phyloP scores from a whole-genome alignment of 1,140 invertebrate species.

The Bilobella aurantiaca region DNA sequence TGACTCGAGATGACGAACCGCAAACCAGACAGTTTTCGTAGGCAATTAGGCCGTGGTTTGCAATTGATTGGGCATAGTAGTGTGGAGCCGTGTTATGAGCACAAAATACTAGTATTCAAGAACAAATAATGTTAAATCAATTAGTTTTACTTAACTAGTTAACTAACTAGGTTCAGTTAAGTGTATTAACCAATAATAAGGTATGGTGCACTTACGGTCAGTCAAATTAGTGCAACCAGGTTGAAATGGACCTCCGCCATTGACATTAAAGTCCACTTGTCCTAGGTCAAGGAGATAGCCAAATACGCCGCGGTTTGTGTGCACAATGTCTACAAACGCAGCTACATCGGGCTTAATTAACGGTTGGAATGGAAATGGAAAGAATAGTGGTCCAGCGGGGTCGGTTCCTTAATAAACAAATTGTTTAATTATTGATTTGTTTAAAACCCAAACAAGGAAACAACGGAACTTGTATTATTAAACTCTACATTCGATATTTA shows the following conservation, averaged over 20 bases:
- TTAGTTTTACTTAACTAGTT: too few relatives aligned
- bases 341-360: conserved; percentile 51
- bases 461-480: not conserved
- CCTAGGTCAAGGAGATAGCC: conserved; percentile 48
- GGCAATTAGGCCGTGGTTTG: not conserved
- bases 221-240: not conserved
- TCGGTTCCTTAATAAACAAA: too few relatives aligned
- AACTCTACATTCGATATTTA: not conserved
- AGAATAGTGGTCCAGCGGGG: conserved; percentile 30
- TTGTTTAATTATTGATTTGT: too few relatives aligned
- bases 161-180: not conserved
- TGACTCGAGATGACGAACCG: too few relatives aligned
- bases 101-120: not conserved
- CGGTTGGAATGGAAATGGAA: conserved; percentile 36
- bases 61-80: conserved; percentile 1
- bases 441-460: too few relatives aligned
- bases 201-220: not conserved
- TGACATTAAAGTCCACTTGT: conserved; percentile 46
- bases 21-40: not conserved
- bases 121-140: too few relatives aligned
- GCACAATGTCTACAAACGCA: conserved; percentile 56
- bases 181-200: not conserved
- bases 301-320: conserved; percentile 53
- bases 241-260: conserved; percentile 5
- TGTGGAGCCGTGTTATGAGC: conserved; percentile 4